Percentiles rank a stretch among this genome's conserved stretches.
phyloP scores from a whole-genome alignment of 2,797 vertebrate genomes.

The Sphenodon punctatus region DNA sequence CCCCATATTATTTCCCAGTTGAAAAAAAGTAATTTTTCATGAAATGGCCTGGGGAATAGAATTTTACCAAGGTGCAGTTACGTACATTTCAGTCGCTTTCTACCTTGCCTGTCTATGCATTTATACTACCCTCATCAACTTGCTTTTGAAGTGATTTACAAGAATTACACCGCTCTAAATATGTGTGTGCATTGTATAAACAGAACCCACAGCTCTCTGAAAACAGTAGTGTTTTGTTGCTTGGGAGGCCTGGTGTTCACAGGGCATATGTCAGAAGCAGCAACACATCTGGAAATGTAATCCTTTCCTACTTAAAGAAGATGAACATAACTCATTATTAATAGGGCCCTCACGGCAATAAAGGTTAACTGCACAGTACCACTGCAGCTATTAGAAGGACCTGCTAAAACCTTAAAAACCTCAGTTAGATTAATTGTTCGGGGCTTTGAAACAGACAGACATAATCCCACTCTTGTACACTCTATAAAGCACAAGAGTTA shows the following conservation, averaged over 20 bases:
- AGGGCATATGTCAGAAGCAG: slow-evolving; percentile 53
- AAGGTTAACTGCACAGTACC: slow-evolving; percentile 57
- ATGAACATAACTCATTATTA: slow-evolving; percentile 55
- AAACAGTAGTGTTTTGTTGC: slow-evolving; percentile 19
- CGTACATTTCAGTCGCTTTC: not conserved
- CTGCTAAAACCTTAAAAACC: slow-evolving; percentile 55
- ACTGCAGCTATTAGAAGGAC: slow-evolving; percentile 41
- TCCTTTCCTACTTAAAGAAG: slow-evolving; percentile 40
- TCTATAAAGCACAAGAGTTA: slow-evolving; percentile 8
- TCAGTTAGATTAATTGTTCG: slow-evolving; percentile 56
- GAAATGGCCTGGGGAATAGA: not conserved
- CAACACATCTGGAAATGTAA: slow-evolving; percentile 53
- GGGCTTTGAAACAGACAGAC: slow-evolving; percentile 7
- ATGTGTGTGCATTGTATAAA: slow-evolving; percentile 18
- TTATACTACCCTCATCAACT: not conserved
- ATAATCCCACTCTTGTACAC: slow-evolving; percentile 11
- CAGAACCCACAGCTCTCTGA: slow-evolving; percentile 32
- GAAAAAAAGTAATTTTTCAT: not conserved
- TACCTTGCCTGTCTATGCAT: not conserved
- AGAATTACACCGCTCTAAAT: slow-evolving; percentile 34
- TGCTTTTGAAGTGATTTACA: slow-evolving; percentile 12
- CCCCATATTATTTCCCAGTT: not conserved
- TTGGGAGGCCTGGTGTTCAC: slow-evolving; percentile 32
- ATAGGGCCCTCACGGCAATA: slow-evolving; percentile 47
- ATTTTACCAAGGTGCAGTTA: not conserved